Conservation (phyloP, 2,113 vertebrate species). For the Platysternon megacephalum region DNA sequence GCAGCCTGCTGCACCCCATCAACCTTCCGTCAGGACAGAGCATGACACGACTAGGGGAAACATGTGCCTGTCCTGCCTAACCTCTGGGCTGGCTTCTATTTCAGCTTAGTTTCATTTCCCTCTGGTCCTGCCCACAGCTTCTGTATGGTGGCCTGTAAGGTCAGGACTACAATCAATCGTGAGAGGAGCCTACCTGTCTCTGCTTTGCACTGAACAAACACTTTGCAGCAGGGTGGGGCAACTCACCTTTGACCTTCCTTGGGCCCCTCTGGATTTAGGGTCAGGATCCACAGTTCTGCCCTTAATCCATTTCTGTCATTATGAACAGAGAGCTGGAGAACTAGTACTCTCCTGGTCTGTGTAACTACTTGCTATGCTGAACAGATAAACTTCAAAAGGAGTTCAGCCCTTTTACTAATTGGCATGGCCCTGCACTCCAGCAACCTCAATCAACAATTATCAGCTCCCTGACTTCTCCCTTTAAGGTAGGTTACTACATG, state of each 20-base stretch:
- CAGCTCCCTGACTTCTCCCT: background rate
- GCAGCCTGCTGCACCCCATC: rapidly evolving
- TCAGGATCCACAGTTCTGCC: background rate
- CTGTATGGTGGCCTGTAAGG: rapidly evolving
- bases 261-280: background rate
- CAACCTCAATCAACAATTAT: background rate
- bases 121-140: background rate
- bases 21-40: background rate
- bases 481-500: background rate
- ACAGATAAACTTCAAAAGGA: background rate
- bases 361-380: background rate
- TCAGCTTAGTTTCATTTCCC: background rate
- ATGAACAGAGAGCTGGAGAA: background rate
- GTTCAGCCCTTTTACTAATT: background rate
- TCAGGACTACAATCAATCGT: background rate
- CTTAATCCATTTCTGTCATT: background rate
- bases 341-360: background rate
- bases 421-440: background rate
- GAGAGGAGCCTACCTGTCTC: background rate
- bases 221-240: background rate
- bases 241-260: background rate
- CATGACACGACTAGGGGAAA: rapidly evolving
- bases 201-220: background rate
- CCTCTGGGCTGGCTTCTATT: background rate
- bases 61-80: background rate